phyloP scores from a whole-genome alignment of 2,888 invertebrate species.

The Micoletzkya japonica region DNA sequence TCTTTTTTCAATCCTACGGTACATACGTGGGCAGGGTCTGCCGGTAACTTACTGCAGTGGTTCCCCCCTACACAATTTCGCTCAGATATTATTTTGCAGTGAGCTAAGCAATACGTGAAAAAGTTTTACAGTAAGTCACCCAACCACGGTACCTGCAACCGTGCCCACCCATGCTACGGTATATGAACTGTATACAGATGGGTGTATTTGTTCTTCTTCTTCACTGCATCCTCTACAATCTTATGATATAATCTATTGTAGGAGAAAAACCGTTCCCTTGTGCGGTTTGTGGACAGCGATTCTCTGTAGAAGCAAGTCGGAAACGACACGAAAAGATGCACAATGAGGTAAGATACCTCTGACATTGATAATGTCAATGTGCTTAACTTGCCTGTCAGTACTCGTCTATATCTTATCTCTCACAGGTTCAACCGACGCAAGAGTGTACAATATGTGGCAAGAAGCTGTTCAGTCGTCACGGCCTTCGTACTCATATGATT shows the following conservation, averaged over 20 bases:
- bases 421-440: neutral
- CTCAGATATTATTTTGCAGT: no score
- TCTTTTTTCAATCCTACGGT: no score
- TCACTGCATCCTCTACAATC: no score
- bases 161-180: no score
- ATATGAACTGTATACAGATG: no score
- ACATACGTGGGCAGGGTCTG: no score
- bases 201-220: no score
- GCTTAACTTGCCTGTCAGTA: neutral
- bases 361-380: neutral
- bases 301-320: conserved; percentile 6
- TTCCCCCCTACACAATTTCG: no score
- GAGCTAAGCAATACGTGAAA: no score
- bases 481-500: conserved; percentile 21
- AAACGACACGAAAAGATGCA: conserved; percentile 18
- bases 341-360: neutral
- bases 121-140: no score
- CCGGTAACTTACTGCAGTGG: no score
- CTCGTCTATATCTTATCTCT: neutral
- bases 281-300: neutral
- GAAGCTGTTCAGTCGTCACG: neutral
- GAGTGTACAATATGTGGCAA: conserved; percentile 18
- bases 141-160: no score
- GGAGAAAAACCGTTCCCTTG: conserved; percentile 18
- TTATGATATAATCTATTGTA: neutral